Conservation (phyloP, 1,140 invertebrate genomes). For the Megathymus violae region DNA sequence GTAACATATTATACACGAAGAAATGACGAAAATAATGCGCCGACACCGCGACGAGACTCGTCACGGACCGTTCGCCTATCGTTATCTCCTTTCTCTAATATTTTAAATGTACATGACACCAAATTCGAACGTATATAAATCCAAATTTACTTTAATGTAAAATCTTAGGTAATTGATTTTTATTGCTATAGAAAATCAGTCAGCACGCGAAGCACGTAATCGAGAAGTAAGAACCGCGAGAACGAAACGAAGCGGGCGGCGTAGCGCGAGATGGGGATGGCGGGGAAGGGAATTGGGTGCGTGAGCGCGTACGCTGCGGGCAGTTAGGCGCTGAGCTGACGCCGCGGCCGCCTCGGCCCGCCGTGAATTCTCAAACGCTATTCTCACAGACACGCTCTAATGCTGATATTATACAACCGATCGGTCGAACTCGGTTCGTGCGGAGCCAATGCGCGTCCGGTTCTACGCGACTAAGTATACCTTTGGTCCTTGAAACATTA, state of each 20-base stretch:
- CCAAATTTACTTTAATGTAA: constrained; percentile 85
- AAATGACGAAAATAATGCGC: constrained; percentile 82
- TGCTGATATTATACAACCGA: constrained; percentile 70
- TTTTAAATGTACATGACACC: constrained; percentile 84
- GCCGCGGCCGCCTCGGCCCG: constrained; percentile 54
- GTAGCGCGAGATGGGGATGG: constrained; percentile 66
- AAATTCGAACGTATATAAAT: constrained; percentile 84
- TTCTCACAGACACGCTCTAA: constrained; percentile 74
- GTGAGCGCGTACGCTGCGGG: constrained; percentile 39
- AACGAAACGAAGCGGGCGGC: constrained; percentile 81
- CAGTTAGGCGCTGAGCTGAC: constrained; percentile 34
- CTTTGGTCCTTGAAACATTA: constrained; percentile 82
- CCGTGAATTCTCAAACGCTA: constrained; percentile 59
- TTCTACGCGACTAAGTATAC: constrained; percentile 83
- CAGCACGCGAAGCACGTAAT: constrained; percentile 85
- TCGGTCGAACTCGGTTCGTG: constrained; percentile 76
- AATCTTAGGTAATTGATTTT: constrained; percentile 85
- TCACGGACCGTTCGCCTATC: constrained; percentile 75
- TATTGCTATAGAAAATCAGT: constrained; percentile 86
- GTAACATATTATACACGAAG: constrained; percentile 83
- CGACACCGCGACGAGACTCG: constrained; percentile 62
- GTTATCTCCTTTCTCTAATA: constrained; percentile 80
- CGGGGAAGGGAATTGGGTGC: neutral
- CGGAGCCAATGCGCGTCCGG: constrained; percentile 82
- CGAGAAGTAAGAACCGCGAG: constrained; percentile 83